A percentile compares a stretch with the other conserved stretches of the same genome.
phyloP scores from a whole-genome alignment of 2,113 vertebrate species.

The Megaceryle torquata region DNA sequence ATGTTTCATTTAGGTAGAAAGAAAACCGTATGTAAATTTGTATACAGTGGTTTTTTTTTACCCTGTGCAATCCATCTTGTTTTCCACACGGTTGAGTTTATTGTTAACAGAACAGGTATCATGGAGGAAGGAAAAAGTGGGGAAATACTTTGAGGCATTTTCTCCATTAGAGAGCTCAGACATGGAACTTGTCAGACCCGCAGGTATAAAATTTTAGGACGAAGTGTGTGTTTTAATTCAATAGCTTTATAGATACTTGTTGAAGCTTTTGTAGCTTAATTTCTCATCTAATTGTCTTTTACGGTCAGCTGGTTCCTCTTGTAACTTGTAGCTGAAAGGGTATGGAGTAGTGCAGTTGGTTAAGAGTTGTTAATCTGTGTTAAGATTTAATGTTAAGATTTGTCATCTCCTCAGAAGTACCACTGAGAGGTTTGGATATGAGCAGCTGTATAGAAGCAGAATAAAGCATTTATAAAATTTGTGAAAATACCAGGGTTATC shows the following conservation, averaged over 20 bases:
- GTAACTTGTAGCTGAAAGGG: background rate
- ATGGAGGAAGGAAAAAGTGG: background rate
- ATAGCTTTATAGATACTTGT: background rate
- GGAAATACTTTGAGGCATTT: background rate
- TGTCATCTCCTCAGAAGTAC: background rate
- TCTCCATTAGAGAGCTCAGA: background rate
- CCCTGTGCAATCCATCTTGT: background rate
- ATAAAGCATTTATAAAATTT: background rate
- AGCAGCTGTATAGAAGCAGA: background rate
- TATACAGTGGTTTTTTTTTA: background rate
- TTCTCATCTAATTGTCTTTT: background rate
- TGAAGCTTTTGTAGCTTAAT: background rate
- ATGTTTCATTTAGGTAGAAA: background rate
- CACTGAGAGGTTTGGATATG: background rate
- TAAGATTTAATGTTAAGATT: background rate
- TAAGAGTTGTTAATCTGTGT: no score
- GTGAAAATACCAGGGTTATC: background rate
- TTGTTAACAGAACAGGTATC: background rate
- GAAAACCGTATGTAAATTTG: background rate
- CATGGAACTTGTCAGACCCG: background rate
- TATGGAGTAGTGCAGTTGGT: background rate
- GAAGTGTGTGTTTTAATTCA: background rate
- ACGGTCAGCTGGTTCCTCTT: background rate
- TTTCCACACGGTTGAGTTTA: background rate
- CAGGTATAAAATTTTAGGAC: background rate